phyloP scores from a whole-genome alignment of 2,888 invertebrate species.

The Perizoma flavofasciatum region DNA sequence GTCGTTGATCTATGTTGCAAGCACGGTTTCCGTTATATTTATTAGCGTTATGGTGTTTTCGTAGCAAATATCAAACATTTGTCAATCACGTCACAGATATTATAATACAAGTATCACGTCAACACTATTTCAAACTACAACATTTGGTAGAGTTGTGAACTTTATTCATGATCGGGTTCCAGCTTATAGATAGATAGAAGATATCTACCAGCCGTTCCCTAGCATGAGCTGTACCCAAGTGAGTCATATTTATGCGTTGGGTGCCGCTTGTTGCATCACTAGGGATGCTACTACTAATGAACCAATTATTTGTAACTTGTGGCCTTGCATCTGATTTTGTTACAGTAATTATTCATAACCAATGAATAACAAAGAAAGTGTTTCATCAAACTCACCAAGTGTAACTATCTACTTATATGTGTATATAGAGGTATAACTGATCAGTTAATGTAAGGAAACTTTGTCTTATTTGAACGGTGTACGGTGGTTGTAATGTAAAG shows the following conservation, averaged over 20 bases:
- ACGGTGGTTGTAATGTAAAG: background rate
- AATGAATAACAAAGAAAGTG: slow-evolving; percentile 20
- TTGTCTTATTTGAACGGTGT: background rate
- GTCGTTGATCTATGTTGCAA: background rate
- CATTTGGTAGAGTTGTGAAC: no score
- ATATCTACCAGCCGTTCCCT: slow-evolving; percentile 2
- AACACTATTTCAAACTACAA: no score
- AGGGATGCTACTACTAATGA: slow-evolving; percentile 31
- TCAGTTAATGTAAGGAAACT: background rate
- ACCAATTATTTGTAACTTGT: slow-evolving; percentile 28
- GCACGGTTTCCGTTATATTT: background rate
- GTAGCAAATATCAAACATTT: no score
- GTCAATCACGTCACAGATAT: no score
- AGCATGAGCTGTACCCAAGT: slow-evolving; percentile 20
- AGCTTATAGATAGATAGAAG: no score
- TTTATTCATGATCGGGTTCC: no score
- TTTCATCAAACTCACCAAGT: slow-evolving; percentile 13
- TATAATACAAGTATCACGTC: no score
- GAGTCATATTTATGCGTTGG: slow-evolving; percentile 37
- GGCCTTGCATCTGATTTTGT: slow-evolving; percentile 26
- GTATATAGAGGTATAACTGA: no score
- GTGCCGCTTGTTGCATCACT: slow-evolving; percentile 34
- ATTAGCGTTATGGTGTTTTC: no score
- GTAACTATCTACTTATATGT: slow-evolving; percentile 17
- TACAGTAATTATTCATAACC: slow-evolving; percentile 22